Conservation (phyloP, 1,140 invertebrate genomes). For the Schlechtendalia chinensis region DNA sequence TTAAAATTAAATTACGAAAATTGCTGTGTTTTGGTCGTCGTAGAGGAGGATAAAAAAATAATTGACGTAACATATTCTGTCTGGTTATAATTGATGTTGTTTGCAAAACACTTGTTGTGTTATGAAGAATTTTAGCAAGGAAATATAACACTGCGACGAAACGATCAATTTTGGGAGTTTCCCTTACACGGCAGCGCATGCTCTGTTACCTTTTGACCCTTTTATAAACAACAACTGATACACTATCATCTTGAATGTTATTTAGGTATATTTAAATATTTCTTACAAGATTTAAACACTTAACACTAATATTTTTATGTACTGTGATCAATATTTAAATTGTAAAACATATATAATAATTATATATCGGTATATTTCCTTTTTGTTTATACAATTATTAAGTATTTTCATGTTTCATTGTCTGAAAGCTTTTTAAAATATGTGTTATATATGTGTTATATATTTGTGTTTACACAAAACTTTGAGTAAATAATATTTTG, state of each 20-base stretch:
- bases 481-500: no score
- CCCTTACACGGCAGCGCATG: slow-evolving; percentile 31
- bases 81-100: neutral
- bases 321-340: no score
- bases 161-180: slow-evolving; percentile 49
- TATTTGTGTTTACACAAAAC: no score
- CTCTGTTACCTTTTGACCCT: slow-evolving; percentile 39
- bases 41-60: slow-evolving; percentile 30
- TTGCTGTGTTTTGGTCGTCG: neutral
- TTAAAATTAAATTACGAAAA: neutral
- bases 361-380: no score
- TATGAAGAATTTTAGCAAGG: neutral
- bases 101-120: slow-evolving; percentile 32
- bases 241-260: slow-evolving; percentile 7
- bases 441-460: no score
- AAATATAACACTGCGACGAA: slow-evolving; percentile 24
- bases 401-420: no score
- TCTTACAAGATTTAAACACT: neutral
- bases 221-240: slow-evolving; percentile 27
- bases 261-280: neutral
- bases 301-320: no score
- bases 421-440: no score
- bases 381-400: no score
- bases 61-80: slow-evolving; percentile 24
- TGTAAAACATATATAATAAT: no score